phyloP scores from a whole-genome alignment of 2,797 vertebrate genomes.

The Fringilla coelebs region DNA sequence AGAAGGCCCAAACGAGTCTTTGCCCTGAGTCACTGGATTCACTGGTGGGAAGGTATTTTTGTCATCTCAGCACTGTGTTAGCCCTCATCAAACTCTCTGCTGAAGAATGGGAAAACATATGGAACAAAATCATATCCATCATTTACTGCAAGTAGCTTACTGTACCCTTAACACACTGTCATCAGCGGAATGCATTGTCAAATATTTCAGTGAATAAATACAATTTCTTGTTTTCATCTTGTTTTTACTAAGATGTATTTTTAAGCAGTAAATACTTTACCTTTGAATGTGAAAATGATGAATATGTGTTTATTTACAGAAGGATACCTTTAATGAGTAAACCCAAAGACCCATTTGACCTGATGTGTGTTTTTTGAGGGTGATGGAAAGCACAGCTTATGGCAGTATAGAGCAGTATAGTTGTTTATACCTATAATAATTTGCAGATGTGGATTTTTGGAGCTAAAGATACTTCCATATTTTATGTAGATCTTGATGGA shows the following conservation, averaged over 20 bases:
- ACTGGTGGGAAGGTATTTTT: not conserved
- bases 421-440: not conserved
- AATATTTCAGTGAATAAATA: not conserved
- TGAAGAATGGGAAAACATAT: not conserved
- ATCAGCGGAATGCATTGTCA: not conserved
- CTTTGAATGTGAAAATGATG: not conserved
- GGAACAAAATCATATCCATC: not conserved
- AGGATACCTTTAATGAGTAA: not conserved
- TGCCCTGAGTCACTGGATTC: fast-evolving
- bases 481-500: not conserved
- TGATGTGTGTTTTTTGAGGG: not conserved
- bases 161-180: not conserved
- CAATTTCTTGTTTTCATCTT: not conserved
- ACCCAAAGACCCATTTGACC: not conserved
- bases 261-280: not conserved
- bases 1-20: not conserved
- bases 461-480: not conserved
- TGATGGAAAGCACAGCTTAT: not conserved
- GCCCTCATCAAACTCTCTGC: not conserved
- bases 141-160: not conserved
- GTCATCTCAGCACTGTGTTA: not conserved
- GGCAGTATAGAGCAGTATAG: not conserved
- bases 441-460: not conserved
- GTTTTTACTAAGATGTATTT: not conserved
- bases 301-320: not conserved